Evolutionary conservation across 2,888 invertebrate species (phyloP), one percentile per base, ranked within the genome.

Genomic region (Philopedon plagiatum): DNA sequence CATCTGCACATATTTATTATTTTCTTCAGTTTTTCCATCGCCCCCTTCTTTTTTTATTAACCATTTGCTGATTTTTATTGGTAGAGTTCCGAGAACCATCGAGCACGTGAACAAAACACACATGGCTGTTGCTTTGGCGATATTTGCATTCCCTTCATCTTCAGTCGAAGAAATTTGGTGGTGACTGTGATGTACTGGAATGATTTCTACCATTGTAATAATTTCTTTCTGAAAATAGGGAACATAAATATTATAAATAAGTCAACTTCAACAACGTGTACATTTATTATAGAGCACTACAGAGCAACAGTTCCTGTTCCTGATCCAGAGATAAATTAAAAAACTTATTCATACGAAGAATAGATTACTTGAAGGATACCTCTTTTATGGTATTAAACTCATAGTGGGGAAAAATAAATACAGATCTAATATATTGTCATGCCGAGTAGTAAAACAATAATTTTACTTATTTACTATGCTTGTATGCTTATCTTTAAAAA

Each of bases 91-190:
- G 79, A 94, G 91, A 15, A 91, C 81, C 81, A 93, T 89, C 44
- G 95, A 94, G 18, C 93, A 91, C 67, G 88, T 83, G 80, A 95
- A 93, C 13, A 97, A 88, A 23, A 93, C 91, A 44, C 89, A 86
- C 92, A 96, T 94, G 0, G 96, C 91, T 3, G 93, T 90, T 18
- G 90, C 88, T 85, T 96, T 96, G 13, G 95, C 94, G 32, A 90
- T 78, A 15, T 75, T 78, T 11, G 77, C 39, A 58, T 75, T 72
- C 23, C 76, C 75, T 29, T 60, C 74, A n/a, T 64, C 70, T 7
- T 71, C 71, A 11, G 46, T 67, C 4, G 54, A 34, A n/a, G 46
- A 8, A 11, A 1, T 3, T 2, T 18, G 9, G 11, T 23, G 37
- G 19, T 66, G 46, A 37, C 41, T 19, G 11, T 56, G 54, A 57